phyloP scores from a whole-genome alignment of 2,113 vertebrate genomes.

The Cygnus buccinator region DNA sequence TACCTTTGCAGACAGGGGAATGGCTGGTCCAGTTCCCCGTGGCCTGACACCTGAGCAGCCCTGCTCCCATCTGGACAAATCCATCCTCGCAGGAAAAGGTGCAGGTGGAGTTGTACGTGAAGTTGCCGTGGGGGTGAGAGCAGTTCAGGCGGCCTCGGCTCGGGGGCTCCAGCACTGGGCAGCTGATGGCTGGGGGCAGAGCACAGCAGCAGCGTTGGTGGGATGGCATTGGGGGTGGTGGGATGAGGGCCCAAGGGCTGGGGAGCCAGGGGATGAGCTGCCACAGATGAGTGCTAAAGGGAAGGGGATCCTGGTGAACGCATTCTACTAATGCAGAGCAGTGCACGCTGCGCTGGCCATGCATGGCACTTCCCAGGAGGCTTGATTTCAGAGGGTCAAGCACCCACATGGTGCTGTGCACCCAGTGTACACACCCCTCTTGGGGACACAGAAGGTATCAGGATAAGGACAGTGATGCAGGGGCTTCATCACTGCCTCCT shows the following conservation, averaged over 20 bases:
- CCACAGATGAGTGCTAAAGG: neutral
- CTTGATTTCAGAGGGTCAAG: neutral
- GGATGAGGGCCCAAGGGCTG: neutral
- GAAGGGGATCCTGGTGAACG: neutral
- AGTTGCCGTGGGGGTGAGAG: slow-evolving; percentile 17
- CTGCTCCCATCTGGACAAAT: slow-evolving; percentile 70
- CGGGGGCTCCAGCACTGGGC: neutral
- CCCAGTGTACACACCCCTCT: too few relatives aligned
- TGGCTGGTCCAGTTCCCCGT: slow-evolving; percentile 75
- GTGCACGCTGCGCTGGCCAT: neutral
- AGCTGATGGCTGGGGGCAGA: slow-evolving; percentile 42
- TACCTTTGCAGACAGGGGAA: slow-evolving; percentile 81
- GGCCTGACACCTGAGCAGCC: slow-evolving; percentile 67
- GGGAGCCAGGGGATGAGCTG: neutral
- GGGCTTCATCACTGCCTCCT: neutral
- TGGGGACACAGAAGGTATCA: too few relatives aligned
- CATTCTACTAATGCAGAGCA: neutral
- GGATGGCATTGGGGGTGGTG: neutral
- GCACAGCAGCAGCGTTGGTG: neutral
- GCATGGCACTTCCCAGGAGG: neutral
- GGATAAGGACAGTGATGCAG: neutral
- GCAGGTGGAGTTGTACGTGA: slow-evolving; percentile 76
- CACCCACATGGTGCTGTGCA: too few relatives aligned
- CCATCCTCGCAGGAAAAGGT: slow-evolving; percentile 77
- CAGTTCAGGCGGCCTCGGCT: slow-evolving; percentile 70